A percentile compares a stretch with the other conserved stretches of the same genome.
Evolutionary conservation across 2,888 invertebrate genomes (phyloP).

Genomic region (Petrolisthes cinctipes): DNA sequence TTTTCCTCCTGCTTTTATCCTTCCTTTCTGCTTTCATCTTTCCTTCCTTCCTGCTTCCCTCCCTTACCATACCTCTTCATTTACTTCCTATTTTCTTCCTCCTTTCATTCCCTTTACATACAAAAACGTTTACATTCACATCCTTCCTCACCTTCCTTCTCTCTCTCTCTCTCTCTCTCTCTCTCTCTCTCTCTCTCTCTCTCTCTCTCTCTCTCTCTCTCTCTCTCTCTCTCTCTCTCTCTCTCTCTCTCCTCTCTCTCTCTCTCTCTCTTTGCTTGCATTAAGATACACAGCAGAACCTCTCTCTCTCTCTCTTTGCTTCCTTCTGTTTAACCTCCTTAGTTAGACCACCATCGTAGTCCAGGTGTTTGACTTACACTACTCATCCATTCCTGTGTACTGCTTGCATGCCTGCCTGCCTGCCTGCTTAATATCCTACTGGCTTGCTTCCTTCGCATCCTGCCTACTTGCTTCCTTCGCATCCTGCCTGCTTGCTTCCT

Average conservation of each 20-base stretch:
- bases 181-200: neutral
- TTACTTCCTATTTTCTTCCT: neutral
- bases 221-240: neutral
- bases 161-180: neutral
- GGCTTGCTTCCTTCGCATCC: too few relatives aligned
- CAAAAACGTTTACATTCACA: neutral
- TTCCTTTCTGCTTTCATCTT: neutral
- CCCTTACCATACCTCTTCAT: neutral
- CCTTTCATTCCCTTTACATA: neutral
- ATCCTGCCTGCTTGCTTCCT: too few relatives aligned
- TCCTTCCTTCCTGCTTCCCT: neutral
- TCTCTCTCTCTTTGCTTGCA: conserved; percentile 5
- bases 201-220: neutral
- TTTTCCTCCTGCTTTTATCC: neutral
- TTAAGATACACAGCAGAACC: neutral
- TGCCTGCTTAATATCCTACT: too few relatives aligned
- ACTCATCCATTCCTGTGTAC: too few relatives aligned
- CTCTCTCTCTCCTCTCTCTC: neutral
- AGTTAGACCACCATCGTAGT: too few relatives aligned
- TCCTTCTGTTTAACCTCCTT: too few relatives aligned
- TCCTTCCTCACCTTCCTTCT: neutral
- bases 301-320: neutral
- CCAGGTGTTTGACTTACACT: too few relatives aligned
- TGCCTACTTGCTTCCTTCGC: too few relatives aligned
- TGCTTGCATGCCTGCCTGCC: too few relatives aligned